Base-by-base conservation (phyloP, 2,888 invertebrate species). In the Magallana nippona region DNA sequence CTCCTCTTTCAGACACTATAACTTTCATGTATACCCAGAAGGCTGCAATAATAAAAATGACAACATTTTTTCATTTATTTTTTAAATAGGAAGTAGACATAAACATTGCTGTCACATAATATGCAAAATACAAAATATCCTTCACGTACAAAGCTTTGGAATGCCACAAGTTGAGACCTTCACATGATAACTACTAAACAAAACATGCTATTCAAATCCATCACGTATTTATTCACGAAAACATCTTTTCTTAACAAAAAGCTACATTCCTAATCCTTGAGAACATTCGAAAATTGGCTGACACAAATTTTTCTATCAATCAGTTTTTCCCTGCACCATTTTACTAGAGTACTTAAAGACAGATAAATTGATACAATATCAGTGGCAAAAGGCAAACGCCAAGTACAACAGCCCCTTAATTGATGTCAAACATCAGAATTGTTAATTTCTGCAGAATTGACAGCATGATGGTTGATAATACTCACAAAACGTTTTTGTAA, bases 81-180 rank as follows among this genome's bases (percentile, higher is more conserved):
- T 71, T 32, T 71, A 13, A 71, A 71, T 32, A 71, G 71, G 71
- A 71, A 71, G 71, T 71, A 71, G 71, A 71, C 2, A 8, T 71
- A 15, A 22, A 27, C 71, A 71, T 13, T 71, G 71, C 27, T 71
- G 71, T 71, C 71, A 71, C 71, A 27, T 19, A 3, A 19, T 10
- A 62, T 71, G 32, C 27, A 71, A 27, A 60, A n/a, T 60, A n/a
- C n/a, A 15, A 71, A 22, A 27, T n/a, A 62, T 62, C 22, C 27
- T 15, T 71, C 5, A 27, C 32, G 27, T 71, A 71, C 71, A 71
- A 71, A 13, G 71, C 71, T 27, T 71, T 71, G 71, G 71, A 71
- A 71, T 71, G 71, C 11, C 32, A 71, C 71, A 71, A 13, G 71
- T 27, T 32, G 22, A 60, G 60, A 27, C 15, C 71, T 27, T 71